Evolutionary conservation across 2,888 invertebrate species (phyloP), one percentile per base, ranked within the genome.

Genomic region (Leptura quadrifasciata): DNA sequence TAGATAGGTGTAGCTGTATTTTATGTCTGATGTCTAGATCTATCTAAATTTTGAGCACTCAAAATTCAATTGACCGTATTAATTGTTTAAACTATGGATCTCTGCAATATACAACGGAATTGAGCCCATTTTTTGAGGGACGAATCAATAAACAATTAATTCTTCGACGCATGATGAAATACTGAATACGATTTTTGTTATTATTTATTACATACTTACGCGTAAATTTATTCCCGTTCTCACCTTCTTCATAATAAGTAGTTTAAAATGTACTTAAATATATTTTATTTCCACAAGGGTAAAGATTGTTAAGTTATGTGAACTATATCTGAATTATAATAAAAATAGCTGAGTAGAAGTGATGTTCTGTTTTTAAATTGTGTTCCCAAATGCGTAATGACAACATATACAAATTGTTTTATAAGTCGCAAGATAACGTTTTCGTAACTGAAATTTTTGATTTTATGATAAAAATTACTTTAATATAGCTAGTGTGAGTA

Each of bases 311-410:
- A 63, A 20, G 39, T 63, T 20, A 63, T 35, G 39, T 63, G 27
- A 60, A 60, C 18, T 63, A 47, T 47, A n/a, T 47, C 47, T 47
- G 63, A 63, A 63, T 20, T 63, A 63, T 39, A 60, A 63, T 61
- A 61, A 61, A 60, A 47, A 47, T 63, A 63, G 63, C 18, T 63
- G 39, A 35, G 39, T 20, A 63, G 20, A 18, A 39, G 12, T 1
- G 0, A 39, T 15, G 61, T 24, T 58, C 24, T 31, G n/a, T 61
- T 39, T 39, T 63, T 27, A 4, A 12, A n/a, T 8, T 20, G 20
- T n/a, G n/a, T 6, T 4, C n/a, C 12, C 47, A 47, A n/a, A n/a
- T n/a, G 47, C 47, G 47, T 47, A 47, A n/a, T 17, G 4, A 47
- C n/a, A 5, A 39, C 39, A 15, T 12, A 39, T 12, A 15, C 10